phyloP scores from a whole-genome alignment of 2,888 invertebrate species.

The Andrena minutula region DNA sequence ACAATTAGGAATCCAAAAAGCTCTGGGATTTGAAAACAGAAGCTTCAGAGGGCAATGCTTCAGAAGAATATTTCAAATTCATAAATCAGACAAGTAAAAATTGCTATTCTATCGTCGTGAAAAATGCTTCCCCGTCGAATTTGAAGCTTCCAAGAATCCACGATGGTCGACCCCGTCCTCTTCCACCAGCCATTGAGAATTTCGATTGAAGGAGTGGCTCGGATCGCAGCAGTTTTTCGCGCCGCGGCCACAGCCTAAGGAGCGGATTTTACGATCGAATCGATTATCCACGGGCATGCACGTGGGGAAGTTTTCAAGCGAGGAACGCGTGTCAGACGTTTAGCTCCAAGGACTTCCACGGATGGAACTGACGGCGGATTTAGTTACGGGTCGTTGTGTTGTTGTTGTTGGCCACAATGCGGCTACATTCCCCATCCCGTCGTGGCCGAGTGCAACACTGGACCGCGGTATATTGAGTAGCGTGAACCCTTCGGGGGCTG shows the following conservation, averaged over 20 bases:
- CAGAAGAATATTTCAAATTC: no score
- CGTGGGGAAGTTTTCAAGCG: constrained; percentile 69
- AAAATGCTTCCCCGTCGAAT: no score
- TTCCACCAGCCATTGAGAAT: no score
- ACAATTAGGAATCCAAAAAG: no score
- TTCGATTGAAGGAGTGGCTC: constrained; percentile 17
- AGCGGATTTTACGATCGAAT: constrained; percentile 78
- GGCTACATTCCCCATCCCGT: constrained; percentile 44
- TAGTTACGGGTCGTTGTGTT: constrained; percentile 69
- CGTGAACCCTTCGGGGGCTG: constrained; percentile 52
- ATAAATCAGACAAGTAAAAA: no score
- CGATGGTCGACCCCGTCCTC: no score
- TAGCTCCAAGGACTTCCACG: constrained; percentile 75
- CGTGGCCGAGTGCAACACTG: constrained; percentile 22
- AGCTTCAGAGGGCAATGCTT: no score
- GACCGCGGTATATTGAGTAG: constrained; percentile 32
- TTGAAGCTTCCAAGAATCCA: no score
- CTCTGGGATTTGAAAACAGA: no score
- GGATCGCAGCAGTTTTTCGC: constrained; percentile 48
- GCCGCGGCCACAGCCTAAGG: constrained; percentile 67
- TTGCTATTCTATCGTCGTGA: no score
- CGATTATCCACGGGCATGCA: constrained; percentile 79
- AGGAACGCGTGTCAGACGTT: constrained; percentile 75
- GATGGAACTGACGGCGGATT: constrained; percentile 70
- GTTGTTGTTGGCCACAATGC: constrained; percentile 60